phyloP scores from a whole-genome alignment of 1,140 invertebrate species.

The Bombus balteatus region DNA sequence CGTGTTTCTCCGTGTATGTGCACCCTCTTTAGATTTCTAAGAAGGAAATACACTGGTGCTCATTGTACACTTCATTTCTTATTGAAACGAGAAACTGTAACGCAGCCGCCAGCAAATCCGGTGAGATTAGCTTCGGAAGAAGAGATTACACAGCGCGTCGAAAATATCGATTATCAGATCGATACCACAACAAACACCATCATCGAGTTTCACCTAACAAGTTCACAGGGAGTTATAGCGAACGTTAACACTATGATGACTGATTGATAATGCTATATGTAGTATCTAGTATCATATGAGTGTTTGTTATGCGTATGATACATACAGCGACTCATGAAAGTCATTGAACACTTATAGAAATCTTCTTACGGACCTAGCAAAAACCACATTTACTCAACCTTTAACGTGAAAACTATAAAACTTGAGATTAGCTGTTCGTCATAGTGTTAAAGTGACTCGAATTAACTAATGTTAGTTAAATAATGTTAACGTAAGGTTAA shows the following conservation, averaged over 20 bases:
- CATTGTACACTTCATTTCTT: neutral
- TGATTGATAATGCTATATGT: neutral
- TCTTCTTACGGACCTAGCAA: too few relatives aligned
- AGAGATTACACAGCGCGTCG: neutral
- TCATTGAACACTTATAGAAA: neutral
- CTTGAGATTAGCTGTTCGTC: too few relatives aligned
- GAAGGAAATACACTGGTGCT: conserved; percentile 39
- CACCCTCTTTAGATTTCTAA: conserved; percentile 22
- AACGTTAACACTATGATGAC: neutral
- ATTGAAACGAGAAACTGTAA: conserved; percentile 31
- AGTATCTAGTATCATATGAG: too few relatives aligned
- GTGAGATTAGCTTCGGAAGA: conserved; percentile 9
- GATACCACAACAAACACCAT: neutral
- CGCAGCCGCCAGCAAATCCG: neutral
- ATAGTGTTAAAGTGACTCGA: too few relatives aligned
- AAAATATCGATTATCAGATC: conserved; percentile 31
- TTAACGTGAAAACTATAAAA: too few relatives aligned
- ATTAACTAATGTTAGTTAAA: too few relatives aligned
- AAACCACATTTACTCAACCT: too few relatives aligned
- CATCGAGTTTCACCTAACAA: neutral
- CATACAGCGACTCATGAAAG: neutral
- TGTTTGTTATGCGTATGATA: neutral
- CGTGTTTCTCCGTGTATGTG: neutral
- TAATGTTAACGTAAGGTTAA: neutral
- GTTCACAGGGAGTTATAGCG: neutral